Conservation (phyloP, 2,113 vertebrate genomes). For the Alaudala cheleensis region DNA sequence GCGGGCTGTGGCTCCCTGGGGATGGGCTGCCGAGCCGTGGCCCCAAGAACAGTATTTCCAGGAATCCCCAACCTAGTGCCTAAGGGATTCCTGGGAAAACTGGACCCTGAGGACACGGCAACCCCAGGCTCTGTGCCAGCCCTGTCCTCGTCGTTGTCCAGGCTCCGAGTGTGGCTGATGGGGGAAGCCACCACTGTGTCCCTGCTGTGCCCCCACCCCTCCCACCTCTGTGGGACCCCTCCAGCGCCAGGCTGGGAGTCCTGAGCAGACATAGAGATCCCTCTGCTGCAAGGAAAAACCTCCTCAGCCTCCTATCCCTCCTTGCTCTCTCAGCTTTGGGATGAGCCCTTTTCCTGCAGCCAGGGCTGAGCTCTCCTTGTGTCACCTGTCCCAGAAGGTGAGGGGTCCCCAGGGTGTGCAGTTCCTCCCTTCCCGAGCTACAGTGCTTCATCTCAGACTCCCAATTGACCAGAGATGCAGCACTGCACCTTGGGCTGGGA, state of each 20-base stretch:
- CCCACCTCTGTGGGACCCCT: neutral
- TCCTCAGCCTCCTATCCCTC: neutral
- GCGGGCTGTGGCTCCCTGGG: neutral
- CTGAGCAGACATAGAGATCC: accelerated
- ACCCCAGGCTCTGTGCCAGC: neutral
- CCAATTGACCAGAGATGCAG: constrained; percentile 99
- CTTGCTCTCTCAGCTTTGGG: neutral
- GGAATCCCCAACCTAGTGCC: constrained; percentile 94
- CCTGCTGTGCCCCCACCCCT: neutral
- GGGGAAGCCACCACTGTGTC: accelerated
- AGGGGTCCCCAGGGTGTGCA: neutral
- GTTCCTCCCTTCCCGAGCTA: constrained; percentile 94
- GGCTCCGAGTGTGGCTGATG: neutral
- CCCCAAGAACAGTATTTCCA: constrained; percentile 99
- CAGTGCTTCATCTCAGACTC: constrained; percentile 99
- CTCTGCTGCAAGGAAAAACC: neutral
- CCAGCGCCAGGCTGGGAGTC: accelerated
- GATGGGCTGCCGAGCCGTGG: constrained; percentile 77
- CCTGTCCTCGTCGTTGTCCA: neutral
- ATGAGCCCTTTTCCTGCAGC: neutral
- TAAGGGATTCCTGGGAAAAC: constrained; percentile 99
- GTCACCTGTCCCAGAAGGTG: neutral
- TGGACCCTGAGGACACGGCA: constrained; percentile 97
- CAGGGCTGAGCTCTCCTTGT: neutral
- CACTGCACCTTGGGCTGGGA: constrained; percentile 98